Percentiles rank a stretch among this genome's conserved stretches.
These are phyloP conservation scores for Apogon hyalosoma DNA, from an alignment of 2,797 vertebrate genomes.

Conservation along the genomic window DNA sequence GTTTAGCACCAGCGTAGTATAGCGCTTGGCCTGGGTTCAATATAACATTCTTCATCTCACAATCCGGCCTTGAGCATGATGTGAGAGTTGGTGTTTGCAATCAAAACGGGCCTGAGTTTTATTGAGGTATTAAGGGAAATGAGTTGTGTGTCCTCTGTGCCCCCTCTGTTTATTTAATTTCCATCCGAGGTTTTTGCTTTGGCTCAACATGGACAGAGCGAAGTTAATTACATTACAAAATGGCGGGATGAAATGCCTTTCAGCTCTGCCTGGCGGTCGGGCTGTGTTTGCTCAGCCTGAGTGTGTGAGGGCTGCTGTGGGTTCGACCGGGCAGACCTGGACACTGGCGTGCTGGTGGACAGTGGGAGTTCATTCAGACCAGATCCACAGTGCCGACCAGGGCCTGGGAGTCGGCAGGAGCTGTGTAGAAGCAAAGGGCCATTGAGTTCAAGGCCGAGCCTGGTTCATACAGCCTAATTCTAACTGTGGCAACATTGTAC, in stretches of 20 bases:
- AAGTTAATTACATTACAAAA: slow-evolving; percentile 76
- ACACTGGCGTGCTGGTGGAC: slow-evolving; percentile 36
- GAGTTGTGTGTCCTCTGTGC: slow-evolving; percentile 72
- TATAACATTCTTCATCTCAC: slow-evolving; percentile 61
- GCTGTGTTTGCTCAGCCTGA: slow-evolving; percentile 72
- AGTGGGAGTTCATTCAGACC: slow-evolving; percentile 54
- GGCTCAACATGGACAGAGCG: slow-evolving; percentile 56
- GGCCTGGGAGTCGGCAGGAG: slow-evolving; percentile 34
- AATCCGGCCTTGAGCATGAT: slow-evolving; percentile 57
- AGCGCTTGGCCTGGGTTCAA: slow-evolving; percentile 45
- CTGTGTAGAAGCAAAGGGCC: slow-evolving; percentile 45
- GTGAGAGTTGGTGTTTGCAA: slow-evolving; percentile 68
- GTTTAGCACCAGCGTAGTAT: slow-evolving; percentile 16
- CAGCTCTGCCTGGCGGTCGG: slow-evolving; percentile 53
- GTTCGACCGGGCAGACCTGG: slow-evolving; percentile 46
- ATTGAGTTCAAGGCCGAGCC: slow-evolving; percentile 52
- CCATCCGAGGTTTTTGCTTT: slow-evolving; percentile 49
- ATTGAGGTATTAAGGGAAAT: slow-evolving; percentile 78
- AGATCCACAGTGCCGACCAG: slow-evolving; percentile 21
- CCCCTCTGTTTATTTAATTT: slow-evolving; percentile 78
- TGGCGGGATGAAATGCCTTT: slow-evolving; percentile 59
- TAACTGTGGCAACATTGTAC: no score
- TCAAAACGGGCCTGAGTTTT: slow-evolving; percentile 71
- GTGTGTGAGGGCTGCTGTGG: slow-evolving; percentile 71
- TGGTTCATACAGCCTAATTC: slow-evolving; percentile 3